A percentile compares a stretch with the other conserved stretches of the same genome.
Evolutionary conservation across 2,888 invertebrate species (phyloP).

Genomic region (Periphyllus acericola): DNA sequence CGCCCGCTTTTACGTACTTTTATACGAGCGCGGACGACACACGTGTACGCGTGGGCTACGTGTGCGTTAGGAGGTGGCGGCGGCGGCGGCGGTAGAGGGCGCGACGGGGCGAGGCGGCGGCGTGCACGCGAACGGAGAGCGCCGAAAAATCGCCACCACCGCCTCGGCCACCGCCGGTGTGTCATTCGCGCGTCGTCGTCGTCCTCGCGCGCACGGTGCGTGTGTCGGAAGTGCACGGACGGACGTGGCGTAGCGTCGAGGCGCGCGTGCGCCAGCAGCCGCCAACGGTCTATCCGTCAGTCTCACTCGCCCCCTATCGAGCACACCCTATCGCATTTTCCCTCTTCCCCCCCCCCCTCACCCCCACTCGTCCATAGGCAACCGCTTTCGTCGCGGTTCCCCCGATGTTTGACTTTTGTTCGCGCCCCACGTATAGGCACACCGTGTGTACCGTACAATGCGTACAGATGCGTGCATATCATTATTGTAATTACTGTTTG

Average conservation of each 20-base stretch:
- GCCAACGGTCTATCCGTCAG: background rate
- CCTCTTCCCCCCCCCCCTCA: background rate
- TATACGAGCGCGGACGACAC: no score
- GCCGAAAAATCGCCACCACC: constrained; percentile 13
- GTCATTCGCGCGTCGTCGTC: background rate
- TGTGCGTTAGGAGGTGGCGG: no score
- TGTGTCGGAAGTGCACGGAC: background rate
- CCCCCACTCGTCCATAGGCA: background rate
- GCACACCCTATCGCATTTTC: background rate
- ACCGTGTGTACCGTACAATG: no score
- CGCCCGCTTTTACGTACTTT: no score
- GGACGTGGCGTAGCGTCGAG: background rate
- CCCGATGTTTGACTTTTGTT: background rate
- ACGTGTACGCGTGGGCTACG: no score
- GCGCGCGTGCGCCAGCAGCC: background rate
- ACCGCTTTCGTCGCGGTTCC: background rate
- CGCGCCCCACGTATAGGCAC: no score
- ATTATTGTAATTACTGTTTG: no score
- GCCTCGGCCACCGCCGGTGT: background rate
- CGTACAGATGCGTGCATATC: no score
- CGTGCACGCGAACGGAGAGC: background rate
- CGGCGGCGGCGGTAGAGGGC: background rate
- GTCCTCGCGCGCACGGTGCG: constrained; percentile 23
- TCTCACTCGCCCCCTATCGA: background rate
- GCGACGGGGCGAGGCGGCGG: background rate